Evolutionary conservation across 2,888 invertebrate species (phyloP), one percentile per base, ranked within the genome.

Genomic region (Tinea pellionella): DNA sequence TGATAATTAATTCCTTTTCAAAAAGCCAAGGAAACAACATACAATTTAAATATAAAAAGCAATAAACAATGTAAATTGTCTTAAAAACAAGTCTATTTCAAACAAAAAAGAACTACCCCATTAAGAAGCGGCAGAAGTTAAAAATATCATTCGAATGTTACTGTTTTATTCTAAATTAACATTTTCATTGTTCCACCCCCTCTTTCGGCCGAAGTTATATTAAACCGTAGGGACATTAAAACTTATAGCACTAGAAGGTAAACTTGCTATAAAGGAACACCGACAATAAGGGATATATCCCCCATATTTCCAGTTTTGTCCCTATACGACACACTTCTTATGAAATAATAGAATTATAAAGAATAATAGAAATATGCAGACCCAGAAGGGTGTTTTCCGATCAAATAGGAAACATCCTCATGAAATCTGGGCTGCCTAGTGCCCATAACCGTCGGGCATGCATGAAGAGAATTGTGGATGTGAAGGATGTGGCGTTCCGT

Each of bases 231-330:
- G 74, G 77, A 79, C 80, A 83, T 82, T 80, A 80, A 71, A 80
- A 85, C 78, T 85, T 84, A 82, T 79, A 78, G 78, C 80, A 80
- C 81, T 82, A 80, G 75, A 77, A 78, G 77, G 77, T 80, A 77
- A 78, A 62, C 59, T 62, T 32, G 74, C 73, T 77, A 78, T 75
- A 76, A 75, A 77, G 77, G 75, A 69, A 73, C 74, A 75, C 76
- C 75, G 70, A 75, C 76, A 73, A 78, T 73, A 61, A 69, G 73
- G 68, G 57, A 62, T 59, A 60, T 47, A 63, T 58, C 58, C 16
- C 15, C 55, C n/a, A n/a, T 6, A 18, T 29, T 62, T 62, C 60
- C 1, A 1, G 59, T 72, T 75, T 64, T 65, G 70, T 62, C 63
- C 43, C 63, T 51, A 65, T 65, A 74, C 9, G 64, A 24, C 15